Percentiles rank a stretch among this genome's conserved stretches.
Evolutionary conservation across 2,888 invertebrate genomes (phyloP).

Genomic region (Hyposoter dolosus): DNA sequence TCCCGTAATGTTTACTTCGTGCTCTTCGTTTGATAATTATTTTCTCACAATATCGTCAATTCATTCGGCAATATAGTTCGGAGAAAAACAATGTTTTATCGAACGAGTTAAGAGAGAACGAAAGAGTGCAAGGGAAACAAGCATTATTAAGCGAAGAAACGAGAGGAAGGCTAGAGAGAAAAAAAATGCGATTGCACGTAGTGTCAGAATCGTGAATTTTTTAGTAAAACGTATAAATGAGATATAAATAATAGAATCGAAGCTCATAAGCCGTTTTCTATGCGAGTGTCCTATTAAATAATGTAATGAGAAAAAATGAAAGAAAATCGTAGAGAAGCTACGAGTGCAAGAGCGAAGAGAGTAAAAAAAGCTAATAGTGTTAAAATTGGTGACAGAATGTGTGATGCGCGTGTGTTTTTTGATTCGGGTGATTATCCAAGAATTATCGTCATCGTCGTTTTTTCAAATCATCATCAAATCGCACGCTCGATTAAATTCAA

Average conservation of each 20-base stretch:
- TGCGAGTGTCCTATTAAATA: too few species aligned
- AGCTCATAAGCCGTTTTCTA: slow-evolving; percentile 61
- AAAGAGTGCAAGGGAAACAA: not conserved
- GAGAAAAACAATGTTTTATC: slow-evolving; percentile 12
- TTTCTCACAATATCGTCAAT: slow-evolving; percentile 17
- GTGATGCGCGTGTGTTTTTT: slow-evolving; percentile 49
- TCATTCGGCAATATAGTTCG: slow-evolving; percentile 3
- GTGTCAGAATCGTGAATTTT: slow-evolving; percentile 50
- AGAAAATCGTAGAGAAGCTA: slow-evolving; percentile 23
- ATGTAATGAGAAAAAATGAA: slow-evolving; percentile 17
- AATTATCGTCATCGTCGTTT: slow-evolving; percentile 9
- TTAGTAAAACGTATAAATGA: slow-evolving; percentile 38
- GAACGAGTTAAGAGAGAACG: not conserved
- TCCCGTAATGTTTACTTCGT: not conserved
- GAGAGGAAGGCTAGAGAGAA: not conserved
- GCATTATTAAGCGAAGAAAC: not conserved
- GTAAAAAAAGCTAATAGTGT: slow-evolving; percentile 39
- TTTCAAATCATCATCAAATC: slow-evolving; percentile 20
- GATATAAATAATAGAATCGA: slow-evolving; percentile 45
- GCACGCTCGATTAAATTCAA: not conserved
- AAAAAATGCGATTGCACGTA: slow-evolving; percentile 13
- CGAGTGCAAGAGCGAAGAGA: slow-evolving; percentile 13
- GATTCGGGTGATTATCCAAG: slow-evolving; percentile 39
- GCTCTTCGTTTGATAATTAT: not conserved
- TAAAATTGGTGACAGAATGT: not conserved